A percentile compares a stretch with the other conserved stretches of the same genome.
Conservation (phyloP, 2,113 vertebrate genomes). For the Cygnus buccinator region DNA sequence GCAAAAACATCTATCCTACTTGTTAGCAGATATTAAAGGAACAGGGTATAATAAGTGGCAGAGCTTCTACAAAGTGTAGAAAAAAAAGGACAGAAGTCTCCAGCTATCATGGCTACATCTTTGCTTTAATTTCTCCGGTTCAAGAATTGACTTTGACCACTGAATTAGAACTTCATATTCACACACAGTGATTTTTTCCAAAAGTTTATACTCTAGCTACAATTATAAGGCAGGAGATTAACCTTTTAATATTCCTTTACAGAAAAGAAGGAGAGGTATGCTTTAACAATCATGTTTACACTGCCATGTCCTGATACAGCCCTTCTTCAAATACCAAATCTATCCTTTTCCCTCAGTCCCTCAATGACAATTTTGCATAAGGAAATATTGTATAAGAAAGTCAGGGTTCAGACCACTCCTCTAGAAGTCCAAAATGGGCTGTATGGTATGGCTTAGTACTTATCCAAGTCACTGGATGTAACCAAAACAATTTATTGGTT, state of each 20-base stretch:
- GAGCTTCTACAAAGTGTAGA: not conserved
- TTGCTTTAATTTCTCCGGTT: not conserved
- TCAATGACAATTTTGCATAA: not conserved
- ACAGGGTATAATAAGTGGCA: not conserved
- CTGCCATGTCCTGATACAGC: not conserved
- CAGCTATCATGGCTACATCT: not conserved
- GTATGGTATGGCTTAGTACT: not conserved
- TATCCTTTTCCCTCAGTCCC: not conserved
- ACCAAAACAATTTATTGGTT: not conserved
- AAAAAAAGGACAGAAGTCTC: not conserved
- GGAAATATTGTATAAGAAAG: not conserved
- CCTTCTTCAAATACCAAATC: not conserved
- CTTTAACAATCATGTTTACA: not conserved
- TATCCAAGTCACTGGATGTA: not conserved
- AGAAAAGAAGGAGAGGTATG: not conserved
- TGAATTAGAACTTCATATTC: not conserved
- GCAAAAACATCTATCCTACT: not conserved
- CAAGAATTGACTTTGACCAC: not conserved
- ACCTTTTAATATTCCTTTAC: not conserved
- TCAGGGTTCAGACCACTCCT: not conserved
- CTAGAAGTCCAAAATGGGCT: not conserved
- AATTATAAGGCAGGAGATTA: not conserved
- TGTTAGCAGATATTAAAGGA: not conserved
- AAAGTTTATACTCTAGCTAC: not conserved
- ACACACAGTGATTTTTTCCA: not conserved